Percentiles rank a stretch among this genome's conserved stretches.
phyloP scores from a whole-genome alignment of 2,113 vertebrate genomes.

The Caloenas nicobarica region DNA sequence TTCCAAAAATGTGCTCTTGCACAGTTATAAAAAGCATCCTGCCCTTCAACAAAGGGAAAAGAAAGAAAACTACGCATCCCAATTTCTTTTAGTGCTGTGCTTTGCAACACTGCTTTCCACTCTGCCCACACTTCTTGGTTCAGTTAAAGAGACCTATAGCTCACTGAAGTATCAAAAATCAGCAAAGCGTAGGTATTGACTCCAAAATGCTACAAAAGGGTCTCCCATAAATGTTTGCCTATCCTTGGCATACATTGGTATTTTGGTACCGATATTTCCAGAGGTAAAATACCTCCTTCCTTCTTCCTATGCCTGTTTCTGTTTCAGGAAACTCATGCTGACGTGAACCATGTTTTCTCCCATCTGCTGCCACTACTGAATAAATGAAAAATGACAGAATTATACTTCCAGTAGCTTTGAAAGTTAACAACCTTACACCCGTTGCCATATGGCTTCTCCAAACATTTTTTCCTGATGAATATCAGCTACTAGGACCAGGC shows the following conservation, averaged over 20 bases:
- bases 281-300: constrained; percentile 61
- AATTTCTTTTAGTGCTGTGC: background rate
- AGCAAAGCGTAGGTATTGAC: background rate
- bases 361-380: constrained; percentile 65
- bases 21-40: background rate
- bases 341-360: constrained; percentile 72
- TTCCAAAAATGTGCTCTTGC: background rate
- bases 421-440: constrained; percentile 69
- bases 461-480: constrained; percentile 65
- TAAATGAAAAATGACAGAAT: constrained; percentile 76
- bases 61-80: background rate
- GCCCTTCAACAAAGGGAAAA: background rate
- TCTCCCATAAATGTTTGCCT: background rate
- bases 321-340: constrained; percentile 68
- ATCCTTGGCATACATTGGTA: background rate
- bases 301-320: constrained; percentile 58
- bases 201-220: background rate
- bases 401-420: constrained; percentile 68
- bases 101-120: background rate
- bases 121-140: background rate
- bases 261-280: constrained; percentile 54
- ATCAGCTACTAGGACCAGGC: constrained; percentile 51
- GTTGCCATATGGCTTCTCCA: constrained; percentile 68
- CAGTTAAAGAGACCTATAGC: background rate
- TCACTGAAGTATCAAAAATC: background rate